Evolutionary conservation across 2,888 invertebrate genomes (phyloP).

Genomic region (Minunthozetes semirufus): DNA sequence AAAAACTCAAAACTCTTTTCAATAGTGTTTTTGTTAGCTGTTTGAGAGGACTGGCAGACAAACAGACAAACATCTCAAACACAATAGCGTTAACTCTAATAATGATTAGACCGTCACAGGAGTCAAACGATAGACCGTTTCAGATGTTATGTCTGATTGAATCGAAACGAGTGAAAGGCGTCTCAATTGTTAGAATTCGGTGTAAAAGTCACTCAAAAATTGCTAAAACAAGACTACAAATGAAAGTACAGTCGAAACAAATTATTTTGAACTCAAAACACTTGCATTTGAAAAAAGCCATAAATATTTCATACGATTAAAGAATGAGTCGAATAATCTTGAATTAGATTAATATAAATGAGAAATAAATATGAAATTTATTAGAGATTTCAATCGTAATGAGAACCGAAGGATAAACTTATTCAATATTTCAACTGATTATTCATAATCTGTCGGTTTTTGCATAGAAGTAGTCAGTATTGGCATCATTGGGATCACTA

Average conservation of each 20-base stretch:
- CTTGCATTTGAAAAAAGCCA: not conserved
- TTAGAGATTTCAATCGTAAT: not conserved
- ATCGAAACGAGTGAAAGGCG: not conserved
- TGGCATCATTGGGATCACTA: too few relatives aligned
- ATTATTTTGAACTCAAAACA: not conserved
- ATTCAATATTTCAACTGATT: not conserved
- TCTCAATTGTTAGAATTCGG: not conserved
- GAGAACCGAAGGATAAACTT: not conserved
- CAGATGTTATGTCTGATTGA: not conserved
- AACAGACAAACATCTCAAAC: not conserved
- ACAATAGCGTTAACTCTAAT: conserved; percentile 5
- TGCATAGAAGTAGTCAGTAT: not conserved
- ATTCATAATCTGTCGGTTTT: not conserved
- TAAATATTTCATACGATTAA: not conserved
- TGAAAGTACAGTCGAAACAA: not conserved
- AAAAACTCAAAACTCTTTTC: not conserved
- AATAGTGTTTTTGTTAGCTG: not conserved
- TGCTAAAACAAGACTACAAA: not conserved
- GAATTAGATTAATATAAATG: not conserved
- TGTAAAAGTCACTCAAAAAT: not conserved
- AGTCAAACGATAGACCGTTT: not conserved
- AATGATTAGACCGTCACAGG: not conserved
- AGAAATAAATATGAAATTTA: not conserved
- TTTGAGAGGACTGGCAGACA: not conserved
- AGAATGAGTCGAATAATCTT: not conserved